Conservation (phyloP, 2,888 invertebrate species). For the Drosophila helvetica region DNA sequence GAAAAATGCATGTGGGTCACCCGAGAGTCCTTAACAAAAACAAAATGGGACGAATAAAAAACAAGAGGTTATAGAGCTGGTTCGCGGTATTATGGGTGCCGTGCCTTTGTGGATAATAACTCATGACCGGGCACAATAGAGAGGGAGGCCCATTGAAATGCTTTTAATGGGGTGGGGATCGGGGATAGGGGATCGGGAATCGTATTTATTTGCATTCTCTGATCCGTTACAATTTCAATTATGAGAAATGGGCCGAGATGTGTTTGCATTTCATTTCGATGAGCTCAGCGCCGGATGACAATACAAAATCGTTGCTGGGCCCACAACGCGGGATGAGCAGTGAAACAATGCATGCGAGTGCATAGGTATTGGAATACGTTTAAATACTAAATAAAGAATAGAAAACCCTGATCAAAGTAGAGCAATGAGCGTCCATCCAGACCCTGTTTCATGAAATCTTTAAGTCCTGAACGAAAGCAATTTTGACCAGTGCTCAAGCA, state of each 20-base stretch:
- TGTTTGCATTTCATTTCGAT: conserved; percentile 72
- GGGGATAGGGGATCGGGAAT: conserved; percentile 14
- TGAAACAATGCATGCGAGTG: conserved; percentile 16
- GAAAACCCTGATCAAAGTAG: neutral
- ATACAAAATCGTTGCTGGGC: conserved; percentile 24
- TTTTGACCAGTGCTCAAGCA: neutral
- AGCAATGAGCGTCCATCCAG: no score
- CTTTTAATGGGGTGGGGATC: conserved; percentile 16
- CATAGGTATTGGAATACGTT: conserved; percentile 3
- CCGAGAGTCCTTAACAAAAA: conserved; percentile 13
- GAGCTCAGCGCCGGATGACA: conserved; percentile 40
- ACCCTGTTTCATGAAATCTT: no score
- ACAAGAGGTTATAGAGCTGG: conserved; percentile 11
- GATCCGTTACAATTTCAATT: conserved; percentile 69
- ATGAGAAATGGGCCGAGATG: conserved; percentile 46
- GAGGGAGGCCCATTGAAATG: conserved; percentile 45
- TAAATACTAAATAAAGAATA: neutral
- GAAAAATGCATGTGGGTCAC: conserved; percentile 57
- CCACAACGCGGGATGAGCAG: conserved; percentile 10
- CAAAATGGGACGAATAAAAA: conserved; percentile 5
- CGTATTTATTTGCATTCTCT: conserved; percentile 55
- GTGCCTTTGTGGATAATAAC: conserved; percentile 34
- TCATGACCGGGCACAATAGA: conserved; percentile 27
- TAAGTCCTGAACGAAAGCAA: neutral
- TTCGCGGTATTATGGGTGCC: conserved; percentile 6